Conservation (phyloP, 2,888 invertebrate genomes). For the Macroteleia sp. region DNA sequence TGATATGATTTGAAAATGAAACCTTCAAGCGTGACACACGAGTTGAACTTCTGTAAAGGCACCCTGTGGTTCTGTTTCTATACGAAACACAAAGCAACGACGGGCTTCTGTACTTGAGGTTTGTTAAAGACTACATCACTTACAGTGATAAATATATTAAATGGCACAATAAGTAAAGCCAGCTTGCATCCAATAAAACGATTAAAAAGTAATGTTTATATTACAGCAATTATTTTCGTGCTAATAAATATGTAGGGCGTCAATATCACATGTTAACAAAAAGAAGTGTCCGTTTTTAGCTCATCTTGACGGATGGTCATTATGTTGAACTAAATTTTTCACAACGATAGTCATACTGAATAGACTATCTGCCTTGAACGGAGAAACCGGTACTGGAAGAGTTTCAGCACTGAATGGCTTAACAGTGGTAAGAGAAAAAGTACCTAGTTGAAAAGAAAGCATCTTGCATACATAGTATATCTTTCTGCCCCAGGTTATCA, state of each 20-base stretch:
- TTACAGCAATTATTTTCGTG: too few species aligned
- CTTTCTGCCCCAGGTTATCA: conserved; percentile 54
- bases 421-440: conserved; percentile 58
- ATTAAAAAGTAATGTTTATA: too few species aligned
- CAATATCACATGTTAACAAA: too few species aligned
- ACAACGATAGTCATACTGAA: conserved; percentile 73
- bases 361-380: conserved; percentile 66
- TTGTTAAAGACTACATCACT: too few species aligned
- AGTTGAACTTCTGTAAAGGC: conserved; percentile 37
- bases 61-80: conserved; percentile 36
- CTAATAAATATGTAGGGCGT: too few species aligned
- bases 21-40: conserved; percentile 26
- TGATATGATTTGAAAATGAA: conserved; percentile 32
- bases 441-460: conserved; percentile 70
- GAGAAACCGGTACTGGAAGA: conserved; percentile 45
- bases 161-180: too few species aligned
- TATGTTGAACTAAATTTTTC: conserved; percentile 78
- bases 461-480: conserved; percentile 72
- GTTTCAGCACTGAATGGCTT: conserved; percentile 58
- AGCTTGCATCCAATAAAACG: too few species aligned
- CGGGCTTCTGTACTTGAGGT: conserved; percentile 12
- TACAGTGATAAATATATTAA: too few species aligned
- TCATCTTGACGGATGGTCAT: too few species aligned
- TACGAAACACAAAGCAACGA: conserved; percentile 26
- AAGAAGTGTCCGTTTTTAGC: too few species aligned